Percentiles rank a stretch among this genome's conserved stretches.
phyloP scores from a whole-genome alignment of 2,888 invertebrate genomes.

The Lepas anatifera region DNA sequence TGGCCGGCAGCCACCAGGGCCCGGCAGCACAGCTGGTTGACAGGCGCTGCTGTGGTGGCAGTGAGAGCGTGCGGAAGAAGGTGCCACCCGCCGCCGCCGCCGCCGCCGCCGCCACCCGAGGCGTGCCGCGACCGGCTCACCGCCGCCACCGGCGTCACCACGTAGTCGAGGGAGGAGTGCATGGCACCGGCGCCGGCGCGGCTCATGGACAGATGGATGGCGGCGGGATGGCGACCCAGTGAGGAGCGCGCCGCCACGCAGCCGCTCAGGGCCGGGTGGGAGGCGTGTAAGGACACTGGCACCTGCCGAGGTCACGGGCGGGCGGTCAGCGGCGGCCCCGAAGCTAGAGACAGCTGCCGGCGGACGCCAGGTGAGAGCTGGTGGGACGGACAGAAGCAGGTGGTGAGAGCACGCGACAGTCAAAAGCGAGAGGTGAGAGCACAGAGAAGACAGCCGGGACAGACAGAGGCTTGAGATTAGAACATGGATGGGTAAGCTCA shows the following conservation, averaged over 20 bases:
- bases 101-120: neutral
- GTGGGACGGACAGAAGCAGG: neutral
- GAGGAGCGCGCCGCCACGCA: neutral
- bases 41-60: neutral
- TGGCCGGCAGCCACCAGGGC: slow-evolving; percentile 5
- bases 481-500: no score
- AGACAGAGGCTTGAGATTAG: no score
- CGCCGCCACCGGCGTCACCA: neutral
- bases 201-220: neutral
- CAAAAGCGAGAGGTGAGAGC: no score
- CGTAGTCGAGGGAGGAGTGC: neutral
- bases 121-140: neutral
- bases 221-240: neutral
- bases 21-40: neutral
- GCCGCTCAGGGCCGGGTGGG: neutral
- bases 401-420: no score
- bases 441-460: no score
- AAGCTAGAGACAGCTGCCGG: neutral
- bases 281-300: neutral
- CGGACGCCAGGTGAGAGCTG: neutral
- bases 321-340: no score
- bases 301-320: neutral
- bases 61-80: neutral
- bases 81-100: neutral
- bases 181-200: neutral